Evolutionary conservation across 2,113 vertebrate genomes (phyloP).

Genomic region (Cottus gobio): DNA sequence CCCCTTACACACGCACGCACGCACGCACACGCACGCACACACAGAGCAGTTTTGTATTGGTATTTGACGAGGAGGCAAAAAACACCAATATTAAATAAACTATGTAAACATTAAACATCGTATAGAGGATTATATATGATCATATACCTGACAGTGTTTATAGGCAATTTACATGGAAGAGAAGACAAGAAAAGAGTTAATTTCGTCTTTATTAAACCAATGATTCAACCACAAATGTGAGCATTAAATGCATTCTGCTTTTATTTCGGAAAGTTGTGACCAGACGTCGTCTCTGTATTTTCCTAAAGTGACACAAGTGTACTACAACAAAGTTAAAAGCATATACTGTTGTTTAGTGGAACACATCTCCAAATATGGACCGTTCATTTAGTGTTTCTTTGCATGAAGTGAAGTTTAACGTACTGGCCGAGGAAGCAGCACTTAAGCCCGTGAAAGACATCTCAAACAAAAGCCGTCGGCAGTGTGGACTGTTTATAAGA

Average conservation of each 20-base stretch:
- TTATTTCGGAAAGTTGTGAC: not conserved
- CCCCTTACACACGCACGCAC: not conserved
- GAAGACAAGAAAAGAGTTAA: not conserved
- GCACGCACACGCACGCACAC: not conserved
- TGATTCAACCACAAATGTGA: not conserved
- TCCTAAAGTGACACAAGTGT: not conserved
- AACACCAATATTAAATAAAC: not conserved
- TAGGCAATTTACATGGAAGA: too few relatives aligned
- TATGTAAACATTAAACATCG: not conserved
- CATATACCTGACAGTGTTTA: not conserved
- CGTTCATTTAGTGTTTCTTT: not conserved
- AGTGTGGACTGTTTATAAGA: constrained; percentile 10
- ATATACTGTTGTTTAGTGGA: not conserved
- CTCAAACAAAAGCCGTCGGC: not conserved
- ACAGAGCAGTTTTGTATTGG: not conserved
- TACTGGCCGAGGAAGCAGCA: not conserved
- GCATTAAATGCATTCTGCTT: not conserved
- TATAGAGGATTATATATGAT: not conserved
- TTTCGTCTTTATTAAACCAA: not conserved
- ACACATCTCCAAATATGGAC: not conserved
- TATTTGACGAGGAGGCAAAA: not conserved
- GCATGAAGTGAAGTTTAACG: not conserved
- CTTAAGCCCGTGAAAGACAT: not conserved
- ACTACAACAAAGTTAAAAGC: not conserved
- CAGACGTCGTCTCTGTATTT: not conserved